phyloP scores from a whole-genome alignment of 1,140 invertebrate species.

The Vollenhovia emeryi region DNA sequence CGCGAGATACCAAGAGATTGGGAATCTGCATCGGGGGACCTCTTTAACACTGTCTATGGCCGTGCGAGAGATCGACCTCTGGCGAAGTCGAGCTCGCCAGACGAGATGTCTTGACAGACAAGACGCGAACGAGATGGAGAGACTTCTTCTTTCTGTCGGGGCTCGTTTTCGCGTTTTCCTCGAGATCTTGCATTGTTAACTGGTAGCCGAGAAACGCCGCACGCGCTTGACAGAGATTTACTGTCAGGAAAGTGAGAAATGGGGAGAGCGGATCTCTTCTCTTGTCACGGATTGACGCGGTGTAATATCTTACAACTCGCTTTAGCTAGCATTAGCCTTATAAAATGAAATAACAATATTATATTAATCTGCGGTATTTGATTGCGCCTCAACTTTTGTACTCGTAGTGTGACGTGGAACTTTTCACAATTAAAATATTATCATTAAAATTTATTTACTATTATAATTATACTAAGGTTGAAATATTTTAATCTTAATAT shows the following conservation, averaged over 20 bases:
- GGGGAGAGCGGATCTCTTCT: constrained; percentile 19
- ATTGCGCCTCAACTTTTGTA: not conserved
- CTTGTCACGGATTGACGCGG: not conserved
- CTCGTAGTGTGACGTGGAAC: not conserved
- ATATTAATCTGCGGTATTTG: not conserved
- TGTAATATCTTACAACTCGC: not conserved
- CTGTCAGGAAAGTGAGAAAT: constrained; percentile 4
- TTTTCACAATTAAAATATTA: not conserved
- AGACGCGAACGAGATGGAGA: constrained; percentile 31
- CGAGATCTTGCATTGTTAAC: constrained; percentile 50
- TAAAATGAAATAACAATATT: not conserved
- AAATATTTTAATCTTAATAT: no score
- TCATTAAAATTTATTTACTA: not conserved
- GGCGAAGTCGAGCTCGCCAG: constrained; percentile 22
- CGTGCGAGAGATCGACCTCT: constrained; percentile 53
- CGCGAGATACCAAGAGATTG: constrained; percentile 20
- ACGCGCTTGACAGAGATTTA: constrained; percentile 42
- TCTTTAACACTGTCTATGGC: constrained; percentile 21
- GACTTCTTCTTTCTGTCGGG: constrained; percentile 32
- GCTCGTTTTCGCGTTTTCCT: constrained; percentile 52
- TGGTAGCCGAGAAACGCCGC: constrained; percentile 25
- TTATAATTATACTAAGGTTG: no score
- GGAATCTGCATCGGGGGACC: constrained; percentile 20
- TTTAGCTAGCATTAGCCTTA: not conserved
- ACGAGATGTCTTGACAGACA: constrained; percentile 39